phyloP scores from a whole-genome alignment of 2,113 vertebrate species.

The Nothocercus nigrocapillus region DNA sequence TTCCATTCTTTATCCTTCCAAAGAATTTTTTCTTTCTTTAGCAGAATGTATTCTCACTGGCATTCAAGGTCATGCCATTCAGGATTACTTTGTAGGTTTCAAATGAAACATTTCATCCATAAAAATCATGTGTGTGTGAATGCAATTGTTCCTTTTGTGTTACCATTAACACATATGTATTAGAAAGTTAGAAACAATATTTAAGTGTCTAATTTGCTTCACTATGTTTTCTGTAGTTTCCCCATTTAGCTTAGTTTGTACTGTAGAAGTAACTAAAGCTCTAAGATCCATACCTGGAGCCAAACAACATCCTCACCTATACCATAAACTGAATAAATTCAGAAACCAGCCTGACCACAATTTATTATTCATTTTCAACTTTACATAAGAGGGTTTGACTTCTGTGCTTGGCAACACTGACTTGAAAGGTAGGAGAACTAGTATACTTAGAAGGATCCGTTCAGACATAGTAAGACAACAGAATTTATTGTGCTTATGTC shows the following conservation, averaged over 20 bases:
- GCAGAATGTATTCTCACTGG: neutral
- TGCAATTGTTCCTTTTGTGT: neutral
- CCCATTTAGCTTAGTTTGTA: neutral
- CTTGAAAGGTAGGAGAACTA: neutral
- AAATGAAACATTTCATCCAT: neutral
- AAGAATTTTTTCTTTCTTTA: neutral
- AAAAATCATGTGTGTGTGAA: neutral
- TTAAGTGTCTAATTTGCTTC: neutral
- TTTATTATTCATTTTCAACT: constrained; percentile 4
- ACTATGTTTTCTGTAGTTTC: neutral
- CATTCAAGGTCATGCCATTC: neutral
- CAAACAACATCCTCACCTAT: neutral
- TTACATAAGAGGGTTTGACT: neutral
- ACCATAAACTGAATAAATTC: constrained; percentile 15
- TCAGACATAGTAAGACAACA: neutral
- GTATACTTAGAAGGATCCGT: neutral
- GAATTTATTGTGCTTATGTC: neutral
- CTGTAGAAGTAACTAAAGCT: neutral
- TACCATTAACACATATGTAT: neutral
- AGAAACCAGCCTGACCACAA: neutral
- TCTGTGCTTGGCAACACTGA: neutral
- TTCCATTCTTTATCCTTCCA: neutral
- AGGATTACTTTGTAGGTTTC: neutral
- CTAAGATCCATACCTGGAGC: neutral
- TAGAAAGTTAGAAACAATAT: neutral